Conservation (phyloP, 2,888 invertebrate genomes). For the Diplolepis rosae region DNA sequence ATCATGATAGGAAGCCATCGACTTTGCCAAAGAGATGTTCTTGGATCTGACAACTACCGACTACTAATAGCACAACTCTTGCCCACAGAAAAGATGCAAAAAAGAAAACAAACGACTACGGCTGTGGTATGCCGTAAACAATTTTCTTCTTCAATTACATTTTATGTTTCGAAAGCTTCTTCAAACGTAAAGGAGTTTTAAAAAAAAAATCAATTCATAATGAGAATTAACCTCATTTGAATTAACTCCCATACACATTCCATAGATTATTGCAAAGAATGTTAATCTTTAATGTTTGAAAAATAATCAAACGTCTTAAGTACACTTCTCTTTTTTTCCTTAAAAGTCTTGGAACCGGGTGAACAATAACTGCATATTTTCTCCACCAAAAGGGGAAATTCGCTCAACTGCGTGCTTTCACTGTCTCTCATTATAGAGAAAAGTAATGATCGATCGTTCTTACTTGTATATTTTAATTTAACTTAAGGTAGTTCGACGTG, state of each 20-base stretch:
- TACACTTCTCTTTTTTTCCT: not conserved
- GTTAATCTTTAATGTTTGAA: not conserved
- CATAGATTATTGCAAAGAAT: not conserved
- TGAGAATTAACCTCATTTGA: not conserved
- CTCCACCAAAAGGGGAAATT: not conserved
- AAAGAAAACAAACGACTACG: not conserved
- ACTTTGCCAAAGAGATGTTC: not conserved
- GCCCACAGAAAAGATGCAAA: not conserved
- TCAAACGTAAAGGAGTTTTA: not conserved
- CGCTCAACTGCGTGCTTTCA: conserved; percentile 13
- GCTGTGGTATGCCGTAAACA: not conserved
- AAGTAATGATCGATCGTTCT: not conserved
- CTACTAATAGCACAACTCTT: not conserved
- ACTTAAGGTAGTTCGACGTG: too few relatives aligned
- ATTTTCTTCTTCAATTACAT: not conserved
- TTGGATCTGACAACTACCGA: not conserved
- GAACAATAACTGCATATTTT: not conserved
- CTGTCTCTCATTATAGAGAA: conserved; percentile 1
- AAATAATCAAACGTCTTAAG: not conserved
- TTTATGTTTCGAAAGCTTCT: not conserved
- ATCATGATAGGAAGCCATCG: conserved; percentile 9
- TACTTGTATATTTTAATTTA: not conserved
- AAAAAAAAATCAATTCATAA: not conserved
- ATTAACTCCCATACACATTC: not conserved
- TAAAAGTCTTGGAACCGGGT: not conserved